Evolutionary conservation across 64 coral and sea anemone genomes (phyloP).

Genomic region (Actinia tenebrosa): DNA sequence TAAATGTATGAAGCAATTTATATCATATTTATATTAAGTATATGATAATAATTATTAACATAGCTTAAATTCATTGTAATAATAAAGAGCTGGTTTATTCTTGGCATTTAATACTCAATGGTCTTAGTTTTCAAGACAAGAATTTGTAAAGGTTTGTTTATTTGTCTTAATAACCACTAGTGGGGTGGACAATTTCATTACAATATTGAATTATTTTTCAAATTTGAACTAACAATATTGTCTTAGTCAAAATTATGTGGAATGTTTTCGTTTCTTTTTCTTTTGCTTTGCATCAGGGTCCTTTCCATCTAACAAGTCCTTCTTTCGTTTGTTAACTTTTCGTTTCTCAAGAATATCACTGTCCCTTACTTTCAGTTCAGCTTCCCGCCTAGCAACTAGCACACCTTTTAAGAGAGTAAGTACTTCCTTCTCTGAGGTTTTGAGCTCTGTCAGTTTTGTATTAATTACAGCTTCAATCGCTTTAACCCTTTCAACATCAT

Average conservation of each 20-base stretch:
- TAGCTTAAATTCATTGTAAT: too few relatives aligned
- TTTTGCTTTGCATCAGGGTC: constrained; percentile 44
- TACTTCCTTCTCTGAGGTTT: constrained; percentile 76
- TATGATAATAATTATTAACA: too few relatives aligned
- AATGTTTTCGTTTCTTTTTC: constrained; percentile 14
- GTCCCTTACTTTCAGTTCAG: constrained; percentile 54
- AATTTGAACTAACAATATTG: not conserved
- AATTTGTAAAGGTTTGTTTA: too few relatives aligned
- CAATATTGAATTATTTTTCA: too few relatives aligned
- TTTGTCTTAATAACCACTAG: too few relatives aligned
- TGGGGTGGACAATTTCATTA: too few relatives aligned
- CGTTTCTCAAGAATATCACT: constrained; percentile 76
- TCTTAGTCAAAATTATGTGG: not conserved
- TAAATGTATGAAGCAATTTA: too few relatives aligned
- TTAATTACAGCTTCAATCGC: constrained; percentile 68
- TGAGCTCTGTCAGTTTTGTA: constrained; percentile 74
- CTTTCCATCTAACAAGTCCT: constrained; percentile 69
- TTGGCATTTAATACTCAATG: too few relatives aligned
- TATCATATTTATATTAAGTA: too few relatives aligned
- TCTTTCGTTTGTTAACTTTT: constrained; percentile 77
- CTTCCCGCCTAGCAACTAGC: constrained; percentile 75
- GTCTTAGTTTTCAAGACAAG: too few relatives aligned
- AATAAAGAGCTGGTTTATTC: too few relatives aligned
- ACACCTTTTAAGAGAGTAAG: constrained; percentile 77
- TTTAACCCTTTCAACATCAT: constrained; percentile 76